Base-by-base conservation (phyloP, 2,797 vertebrate species). In the Acanthurus lineatus region DNA sequence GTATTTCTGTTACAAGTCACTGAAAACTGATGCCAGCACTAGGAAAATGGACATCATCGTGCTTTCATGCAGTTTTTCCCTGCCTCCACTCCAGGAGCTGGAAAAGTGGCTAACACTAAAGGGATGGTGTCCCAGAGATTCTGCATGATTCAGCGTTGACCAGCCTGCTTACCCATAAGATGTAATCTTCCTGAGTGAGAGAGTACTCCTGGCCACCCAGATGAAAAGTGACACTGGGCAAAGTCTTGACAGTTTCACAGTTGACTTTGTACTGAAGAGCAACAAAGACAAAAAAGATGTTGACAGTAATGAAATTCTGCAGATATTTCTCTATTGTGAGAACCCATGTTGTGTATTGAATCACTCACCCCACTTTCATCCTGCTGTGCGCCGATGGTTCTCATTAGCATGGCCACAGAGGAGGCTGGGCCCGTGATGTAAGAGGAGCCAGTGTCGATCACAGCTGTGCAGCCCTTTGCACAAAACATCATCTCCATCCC, bases 401-500 rank as follows among this genome's bases (percentile, higher is more conserved):
- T 96, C 96, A 97, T 97, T 83, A 99, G 87, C 69, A 93, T 60
- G 0, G 94, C 95, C 81, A 99, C 77, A 0, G 97, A 95, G 32
- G 96, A 96, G 0, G 96, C 97, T 0, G 98, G 98, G 7, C 97
- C 98, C 0, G 96, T 97, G 93, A 99, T 96, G 91, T 96, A 98
- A 84, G 98, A 98, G 17, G 97, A 96, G 1, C 98, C 98, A 0
- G 98, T 98, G 91, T 99, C 98, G 2, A 99, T 95, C 69, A 97
- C 95, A 45, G 95, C 96, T 1, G 90, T 94, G 84, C 98, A 99
- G 83, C 97, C 96, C 1, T 97, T 96, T 62, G 89, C 88, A 66
- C 98, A 99, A 91, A 98, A 96, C 85, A 97, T 81, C 17, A 88
- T 88, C 60, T 96, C 93, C 0, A 90, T 92, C 38, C 96, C 96